Evolutionary conservation across 2,888 invertebrate species (phyloP).

Genomic region (Meiosimyza decipiens): DNA sequence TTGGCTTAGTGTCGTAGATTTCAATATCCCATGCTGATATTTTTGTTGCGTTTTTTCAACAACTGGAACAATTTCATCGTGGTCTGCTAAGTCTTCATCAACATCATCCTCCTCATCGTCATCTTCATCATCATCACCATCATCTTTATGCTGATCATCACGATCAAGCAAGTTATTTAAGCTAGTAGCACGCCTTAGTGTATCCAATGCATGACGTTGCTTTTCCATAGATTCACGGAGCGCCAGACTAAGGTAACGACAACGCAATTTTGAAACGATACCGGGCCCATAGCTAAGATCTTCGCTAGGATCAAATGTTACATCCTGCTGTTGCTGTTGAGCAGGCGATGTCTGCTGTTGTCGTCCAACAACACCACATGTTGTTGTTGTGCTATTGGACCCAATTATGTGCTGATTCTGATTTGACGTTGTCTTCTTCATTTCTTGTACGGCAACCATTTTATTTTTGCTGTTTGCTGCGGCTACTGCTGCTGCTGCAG

Average conservation of each 20-base stretch:
- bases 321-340: slow-evolving; percentile 25
- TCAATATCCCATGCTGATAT: slow-evolving; percentile 39
- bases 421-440: slow-evolving; percentile 55
- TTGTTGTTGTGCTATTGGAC: slow-evolving; percentile 42
- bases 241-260: slow-evolving; percentile 87
- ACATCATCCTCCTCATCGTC: slow-evolving; percentile 49
- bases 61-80: slow-evolving; percentile 25
- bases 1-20: slow-evolving; percentile 31
- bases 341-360: slow-evolving; percentile 7
- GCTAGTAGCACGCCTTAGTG: slow-evolving; percentile 82
- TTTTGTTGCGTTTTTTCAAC: slow-evolving; percentile 27
- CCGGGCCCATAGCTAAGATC: slow-evolving; percentile 92
- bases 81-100: slow-evolving; percentile 32
- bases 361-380: slow-evolving; percentile 31
- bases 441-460: slow-evolving; percentile 70
- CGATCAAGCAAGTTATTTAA: slow-evolving; percentile 87
- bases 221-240: slow-evolving; percentile 77
- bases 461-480: slow-evolving; percentile 59
- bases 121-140: slow-evolving; percentile 60
- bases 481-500: slow-evolving; percentile 35
- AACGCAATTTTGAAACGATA: slow-evolving; percentile 87
- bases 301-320: slow-evolving; percentile 72
- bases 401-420: slow-evolving; percentile 43
- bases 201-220: slow-evolving; percentile 75
- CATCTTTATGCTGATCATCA: slow-evolving; percentile 59